Percentiles rank a stretch among this genome's conserved stretches.
Evolutionary conservation across 2,113 vertebrate genomes (phyloP).

Genomic region (Chloropsis hardwickii): DNA sequence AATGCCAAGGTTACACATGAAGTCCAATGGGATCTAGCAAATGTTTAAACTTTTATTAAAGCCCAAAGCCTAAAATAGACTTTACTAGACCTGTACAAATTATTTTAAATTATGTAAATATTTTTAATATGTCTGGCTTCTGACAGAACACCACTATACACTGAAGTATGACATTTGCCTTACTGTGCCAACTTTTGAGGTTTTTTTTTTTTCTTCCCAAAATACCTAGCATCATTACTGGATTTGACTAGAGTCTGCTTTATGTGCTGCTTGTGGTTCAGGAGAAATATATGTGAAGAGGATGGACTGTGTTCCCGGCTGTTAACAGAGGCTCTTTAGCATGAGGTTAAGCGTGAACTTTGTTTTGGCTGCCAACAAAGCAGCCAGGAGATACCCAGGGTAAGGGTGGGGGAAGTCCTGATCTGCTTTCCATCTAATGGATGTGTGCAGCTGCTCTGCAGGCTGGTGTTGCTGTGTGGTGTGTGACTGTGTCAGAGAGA

Average conservation of each 20-base stretch:
- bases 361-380: slow-evolving; percentile 32
- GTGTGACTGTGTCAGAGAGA: neutral
- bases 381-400: slow-evolving; percentile 25
- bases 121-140: slow-evolving; percentile 74
- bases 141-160: slow-evolving; percentile 67
- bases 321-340: slow-evolving; percentile 32
- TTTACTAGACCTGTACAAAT: slow-evolving; percentile 73
- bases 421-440: slow-evolving; percentile 51
- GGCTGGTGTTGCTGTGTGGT: neutral
- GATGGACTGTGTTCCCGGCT: neutral
- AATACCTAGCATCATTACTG: slow-evolving; percentile 60
- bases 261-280: slow-evolving; percentile 32
- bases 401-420: slow-evolving; percentile 6
- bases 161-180: slow-evolving; percentile 57
- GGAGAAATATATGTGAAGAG: slow-evolving; percentile 17
- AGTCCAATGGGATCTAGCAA: slow-evolving; percentile 52
- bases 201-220: slow-evolving; percentile 47
- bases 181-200: slow-evolving; percentile 37
- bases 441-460: slow-evolving; percentile 51
- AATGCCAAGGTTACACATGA: slow-evolving; percentile 62
- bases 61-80: slow-evolving; percentile 68
- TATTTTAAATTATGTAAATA: slow-evolving; percentile 79
- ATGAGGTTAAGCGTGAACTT: slow-evolving; percentile 3
- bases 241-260: slow-evolving; percentile 55
- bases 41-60: slow-evolving; percentile 68